Evolutionary conservation across 2,113 vertebrate species (phyloP), one percentile per base, ranked within the genome.

Genomic region (Alethe castanea): DNA sequence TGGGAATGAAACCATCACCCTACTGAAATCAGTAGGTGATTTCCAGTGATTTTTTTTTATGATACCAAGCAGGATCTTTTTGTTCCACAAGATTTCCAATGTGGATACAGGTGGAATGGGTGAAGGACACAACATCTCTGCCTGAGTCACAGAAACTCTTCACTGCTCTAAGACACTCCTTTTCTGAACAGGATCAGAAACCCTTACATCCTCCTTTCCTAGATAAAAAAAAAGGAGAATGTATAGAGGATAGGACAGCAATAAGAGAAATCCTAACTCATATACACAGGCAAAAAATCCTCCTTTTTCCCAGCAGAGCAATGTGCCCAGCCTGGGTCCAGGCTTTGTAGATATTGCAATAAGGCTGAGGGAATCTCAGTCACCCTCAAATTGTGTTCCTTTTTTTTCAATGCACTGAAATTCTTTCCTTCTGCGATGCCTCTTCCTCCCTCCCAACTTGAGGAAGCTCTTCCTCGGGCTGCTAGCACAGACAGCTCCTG

Each of bases 91-190:
- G 44, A 16, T 7, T 84, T 45, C 42, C 69, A 65, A 20, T 1
- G 0, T 1, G 1, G 28, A 69, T 36, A 33, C 3, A 1, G 33
- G 25, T 66, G 35, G 50, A 35, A 53, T 0, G 1, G 26, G 19
- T 40, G 22, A 86, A 72, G 4, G 8, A 66, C 9, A 15, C 0
- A 0, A 45, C 29, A 42, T 9, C 64, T 45, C 50, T 36, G 24
- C 66, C 42, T 66, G 23, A 57, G 35, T 64, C 54, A 36, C 25
- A 45, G 14, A 57, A 62, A 28, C 26, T 38, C 31, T 28, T 87
- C 57, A 11, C 5, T 28, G 19, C 33, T 86, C 38, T 77, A 69
- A 85, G 48, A 73, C 26, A 35, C 5, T 8, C 36, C 25, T 71
- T 79, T 86, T 86, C 44, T 53, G 42, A 72, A 59, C 4, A 35